A percentile compares a stretch with the other conserved stretches of the same genome.
Conservation (phyloP, 1,140 invertebrate species). For the Drosophila sturtevanti region DNA sequence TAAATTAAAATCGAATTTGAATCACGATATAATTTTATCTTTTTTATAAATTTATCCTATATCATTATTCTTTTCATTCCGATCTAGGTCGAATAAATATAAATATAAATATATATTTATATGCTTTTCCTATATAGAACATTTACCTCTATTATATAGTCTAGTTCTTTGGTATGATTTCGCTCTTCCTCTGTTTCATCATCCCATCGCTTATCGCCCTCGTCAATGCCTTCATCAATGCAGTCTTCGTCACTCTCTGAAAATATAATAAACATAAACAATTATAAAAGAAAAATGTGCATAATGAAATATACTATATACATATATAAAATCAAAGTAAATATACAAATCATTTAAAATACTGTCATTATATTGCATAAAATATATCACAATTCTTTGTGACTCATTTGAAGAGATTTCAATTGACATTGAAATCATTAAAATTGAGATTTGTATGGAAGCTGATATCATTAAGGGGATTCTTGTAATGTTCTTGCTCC, state of each 20-base stretch:
- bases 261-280: slow-evolving; percentile 27
- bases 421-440: slow-evolving; percentile 15
- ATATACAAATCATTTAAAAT: background rate
- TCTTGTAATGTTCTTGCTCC: background rate
- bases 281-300: slow-evolving; percentile 2
- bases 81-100: background rate
- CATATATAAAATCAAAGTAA: slow-evolving; percentile 13
- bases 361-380: background rate
- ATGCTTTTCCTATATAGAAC: background rate
- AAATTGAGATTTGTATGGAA: background rate
- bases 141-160: slow-evolving; percentile 79
- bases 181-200: slow-evolving; percentile 85
- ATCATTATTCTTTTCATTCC: no score
- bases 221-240: slow-evolving; percentile 93
- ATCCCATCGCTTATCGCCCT: slow-evolving; percentile 81
- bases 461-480: slow-evolving; percentile 18
- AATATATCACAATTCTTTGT: slow-evolving; percentile 19
- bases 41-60: no score
- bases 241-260: slow-evolving; percentile 93
- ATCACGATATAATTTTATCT: no score
- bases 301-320: slow-evolving; percentile 3
- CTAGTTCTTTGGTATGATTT: slow-evolving; percentile 82
- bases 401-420: slow-evolving; percentile 21
- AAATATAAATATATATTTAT: no score
- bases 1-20: slow-evolving; percentile 23